Conservation (phyloP, 2,113 vertebrate species). For the Tragelaphus buxtoni region DNA sequence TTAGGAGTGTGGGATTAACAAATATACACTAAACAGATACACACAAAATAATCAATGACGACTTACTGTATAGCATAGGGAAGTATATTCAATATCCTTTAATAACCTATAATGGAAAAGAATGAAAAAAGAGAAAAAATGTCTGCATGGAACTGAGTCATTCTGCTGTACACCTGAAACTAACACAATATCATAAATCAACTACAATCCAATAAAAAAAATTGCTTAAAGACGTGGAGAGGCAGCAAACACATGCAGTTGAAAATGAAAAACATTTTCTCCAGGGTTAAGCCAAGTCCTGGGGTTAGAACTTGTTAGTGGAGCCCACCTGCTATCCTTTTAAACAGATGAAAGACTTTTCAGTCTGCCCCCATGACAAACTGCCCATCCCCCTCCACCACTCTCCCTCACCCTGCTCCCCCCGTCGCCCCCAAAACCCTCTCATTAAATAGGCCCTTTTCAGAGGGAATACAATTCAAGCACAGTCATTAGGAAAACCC, state of each 20-base stretch:
- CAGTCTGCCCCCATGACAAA: not conserved
- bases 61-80: not conserved
- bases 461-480: conserved; percentile 55
- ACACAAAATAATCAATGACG: not conserved
- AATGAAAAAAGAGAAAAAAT: not conserved
- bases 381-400: not conserved
- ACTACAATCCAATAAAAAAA: not conserved
- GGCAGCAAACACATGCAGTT: not conserved
- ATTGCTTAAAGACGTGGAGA: not conserved
- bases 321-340: conserved; percentile 53
- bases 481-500: conserved; percentile 50
- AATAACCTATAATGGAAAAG: not conserved
- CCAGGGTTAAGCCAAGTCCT: conserved; percentile 21
- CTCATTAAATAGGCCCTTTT: conserved; percentile 69
- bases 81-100: not conserved
- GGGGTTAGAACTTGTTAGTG: conserved; percentile 55
- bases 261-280: conserved; percentile 46
- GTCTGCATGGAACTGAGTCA: not conserved
- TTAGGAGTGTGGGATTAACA: not conserved
- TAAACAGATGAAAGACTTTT: conserved; percentile 54
- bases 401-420: not conserved
- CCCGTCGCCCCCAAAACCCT: not conserved
- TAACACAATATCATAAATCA: not conserved
- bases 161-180: not conserved
- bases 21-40: not conserved